Percentiles rank a stretch among this genome's conserved stretches.
phyloP scores from a whole-genome alignment of 1,140 invertebrate species.

The Meloidogyne floridensis region DNA sequence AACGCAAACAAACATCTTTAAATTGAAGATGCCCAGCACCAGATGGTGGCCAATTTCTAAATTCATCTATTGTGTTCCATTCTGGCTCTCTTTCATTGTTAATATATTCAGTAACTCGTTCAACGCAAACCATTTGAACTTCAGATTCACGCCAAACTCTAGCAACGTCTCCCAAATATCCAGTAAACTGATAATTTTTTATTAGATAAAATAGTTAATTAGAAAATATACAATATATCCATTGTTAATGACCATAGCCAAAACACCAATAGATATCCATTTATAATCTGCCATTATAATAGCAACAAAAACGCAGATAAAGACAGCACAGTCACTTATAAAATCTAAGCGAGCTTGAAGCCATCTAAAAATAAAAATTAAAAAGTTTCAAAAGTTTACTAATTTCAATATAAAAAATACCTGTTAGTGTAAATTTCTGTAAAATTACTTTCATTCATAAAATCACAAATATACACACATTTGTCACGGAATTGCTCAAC shows the following conservation, averaged over 20 bases:
- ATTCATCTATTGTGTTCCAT: slow-evolving; percentile 17
- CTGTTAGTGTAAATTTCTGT: slow-evolving; percentile 41
- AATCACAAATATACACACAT: slow-evolving; percentile 17
- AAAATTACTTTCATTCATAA: slow-evolving; percentile 21
- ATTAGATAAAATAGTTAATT: not conserved
- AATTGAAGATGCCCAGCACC: slow-evolving; percentile 49
- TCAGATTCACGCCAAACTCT: slow-evolving; percentile 35
- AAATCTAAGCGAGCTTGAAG: slow-evolving; percentile 34
- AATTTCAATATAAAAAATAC: slow-evolving; percentile 20
- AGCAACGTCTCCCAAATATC: slow-evolving; percentile 94
- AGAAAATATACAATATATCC: slow-evolving; percentile 28
- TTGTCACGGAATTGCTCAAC: slow-evolving; percentile 36
- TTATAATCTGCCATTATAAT: slow-evolving; percentile 27
- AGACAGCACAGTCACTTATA: slow-evolving; percentile 28
- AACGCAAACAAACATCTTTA: slow-evolving; percentile 57
- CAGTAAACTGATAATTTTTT: slow-evolving; percentile 85
- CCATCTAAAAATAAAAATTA: slow-evolving; percentile 29
- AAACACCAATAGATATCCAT: slow-evolving; percentile 31
- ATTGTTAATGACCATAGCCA: slow-evolving; percentile 36
- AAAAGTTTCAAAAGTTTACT: too few species aligned
- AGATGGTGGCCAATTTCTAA: slow-evolving; percentile 47
- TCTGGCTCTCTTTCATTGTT: slow-evolving; percentile 69
- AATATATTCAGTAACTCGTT: slow-evolving; percentile 92
- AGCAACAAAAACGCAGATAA: slow-evolving; percentile 30
- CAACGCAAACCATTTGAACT: slow-evolving; percentile 86